Percentiles rank a stretch among this genome's conserved stretches.
These are phyloP conservation scores for Trachythela sp. DNA, from an alignment of 64 coral and sea anemone species.

Conservation along the genomic window DNA sequence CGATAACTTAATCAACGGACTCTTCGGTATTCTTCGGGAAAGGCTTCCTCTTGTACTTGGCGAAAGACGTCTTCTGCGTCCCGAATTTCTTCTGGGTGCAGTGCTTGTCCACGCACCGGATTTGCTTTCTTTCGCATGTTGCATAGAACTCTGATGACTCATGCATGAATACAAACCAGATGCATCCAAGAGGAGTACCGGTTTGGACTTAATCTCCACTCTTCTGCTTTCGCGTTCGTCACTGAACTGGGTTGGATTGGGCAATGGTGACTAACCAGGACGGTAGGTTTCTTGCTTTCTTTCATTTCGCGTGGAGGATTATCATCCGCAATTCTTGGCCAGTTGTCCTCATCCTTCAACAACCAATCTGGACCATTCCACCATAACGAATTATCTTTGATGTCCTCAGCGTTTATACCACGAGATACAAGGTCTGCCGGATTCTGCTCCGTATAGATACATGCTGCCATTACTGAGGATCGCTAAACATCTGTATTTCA, in stretches of 20 bases:
- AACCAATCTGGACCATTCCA: no score
- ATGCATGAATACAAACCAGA: constrained; percentile 12
- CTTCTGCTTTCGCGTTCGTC: no score
- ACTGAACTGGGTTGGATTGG: no score
- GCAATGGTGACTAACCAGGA: not conserved
- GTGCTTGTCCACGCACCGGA: not conserved
- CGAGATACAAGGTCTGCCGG: constrained; percentile 45
- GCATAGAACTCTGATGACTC: constrained; percentile 35
- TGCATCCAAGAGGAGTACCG: constrained; percentile 41
- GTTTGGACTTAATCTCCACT: constrained; percentile 45
- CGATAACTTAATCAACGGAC: constrained; percentile 40
- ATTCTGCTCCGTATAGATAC: constrained; percentile 36
- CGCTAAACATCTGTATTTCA: no score
- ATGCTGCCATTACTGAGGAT: constrained; percentile 48
- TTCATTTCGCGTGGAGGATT: constrained; percentile 8
- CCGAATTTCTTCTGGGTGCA: constrained; percentile 23
- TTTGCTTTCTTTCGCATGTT: constrained; percentile 32
- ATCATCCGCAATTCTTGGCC: no score
- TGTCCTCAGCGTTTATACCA: constrained; percentile 20
- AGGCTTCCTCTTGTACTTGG: constrained; percentile 44
- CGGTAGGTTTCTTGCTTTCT: constrained; percentile 35
- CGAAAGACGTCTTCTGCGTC: constrained; percentile 51
- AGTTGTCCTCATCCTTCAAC: no score
- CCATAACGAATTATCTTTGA: constrained; percentile 9
- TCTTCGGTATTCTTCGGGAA: constrained; percentile 50